These are phyloP conservation scores for Ceuthmochares aereus DNA, from an alignment of 2,113 vertebrate species.

Conservation along the genomic window DNA sequence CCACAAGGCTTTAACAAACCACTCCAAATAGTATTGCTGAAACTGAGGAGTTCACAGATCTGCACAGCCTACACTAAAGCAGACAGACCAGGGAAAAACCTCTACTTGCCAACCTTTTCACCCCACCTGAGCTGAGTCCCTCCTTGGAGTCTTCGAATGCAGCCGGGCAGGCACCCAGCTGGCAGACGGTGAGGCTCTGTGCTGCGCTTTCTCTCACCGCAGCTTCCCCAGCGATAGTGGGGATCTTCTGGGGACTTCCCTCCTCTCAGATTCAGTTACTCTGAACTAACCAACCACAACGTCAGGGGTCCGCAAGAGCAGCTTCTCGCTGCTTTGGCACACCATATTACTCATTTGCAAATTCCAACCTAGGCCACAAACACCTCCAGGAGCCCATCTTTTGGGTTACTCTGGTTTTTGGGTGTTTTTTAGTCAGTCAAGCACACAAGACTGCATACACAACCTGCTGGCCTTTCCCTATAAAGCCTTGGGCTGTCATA, in stretches of 20 bases:
- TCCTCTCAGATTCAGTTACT: not conserved
- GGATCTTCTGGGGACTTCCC: conserved; percentile 49
- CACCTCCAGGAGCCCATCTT: not conserved
- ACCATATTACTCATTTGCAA: not conserved
- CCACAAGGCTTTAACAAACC: not conserved
- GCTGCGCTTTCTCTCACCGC: not conserved
- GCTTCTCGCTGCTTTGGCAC: not conserved
- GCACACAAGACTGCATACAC: not conserved
- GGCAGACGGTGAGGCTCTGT: not conserved
- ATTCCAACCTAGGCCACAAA: not conserved
- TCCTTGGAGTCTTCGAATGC: not conserved
- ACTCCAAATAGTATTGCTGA: not conserved
- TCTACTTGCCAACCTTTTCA: not conserved
- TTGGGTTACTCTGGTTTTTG: not conserved
- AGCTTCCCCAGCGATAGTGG: not conserved
- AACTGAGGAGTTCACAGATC: accelerated
- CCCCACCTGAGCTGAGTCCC: not conserved
- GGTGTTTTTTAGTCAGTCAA: not conserved
- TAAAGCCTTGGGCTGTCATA: not conserved
- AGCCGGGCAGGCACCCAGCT: not conserved
- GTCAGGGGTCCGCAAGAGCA: not conserved
- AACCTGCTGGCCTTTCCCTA: not conserved
- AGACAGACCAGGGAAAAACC: not conserved
- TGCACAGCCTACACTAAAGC: not conserved
- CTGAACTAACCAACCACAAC: not conserved